Base-by-base conservation (phyloP, 2,113 vertebrate species). In the Jaculus jaculus region DNA sequence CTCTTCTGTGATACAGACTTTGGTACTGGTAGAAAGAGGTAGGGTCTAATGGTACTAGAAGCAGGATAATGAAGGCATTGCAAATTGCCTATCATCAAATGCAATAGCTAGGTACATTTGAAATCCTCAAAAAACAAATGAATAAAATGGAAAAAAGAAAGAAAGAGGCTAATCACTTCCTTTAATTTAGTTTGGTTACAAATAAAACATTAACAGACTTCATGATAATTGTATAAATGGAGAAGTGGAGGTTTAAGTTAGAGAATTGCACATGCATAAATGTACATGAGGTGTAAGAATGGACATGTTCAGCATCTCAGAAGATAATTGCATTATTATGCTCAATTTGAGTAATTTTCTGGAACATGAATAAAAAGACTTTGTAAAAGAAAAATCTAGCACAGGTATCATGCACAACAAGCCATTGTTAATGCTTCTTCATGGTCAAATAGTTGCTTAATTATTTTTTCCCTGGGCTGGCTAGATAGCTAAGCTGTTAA, bases 261-360 rank as follows among this genome's bases (percentile, higher is more conserved):
- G 6, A 84, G 78, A 84, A 65, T 13, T 4, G 23, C 69, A 12
- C 66, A 4, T 78, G 72, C 60, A 3, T n/a, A 84, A 83, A 21
- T 2, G 3, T 28, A 83, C 7, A 73, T 81, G 28, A 87, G 87
- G 54, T 26, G 1, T 47, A 54, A 84, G 18, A 72, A 63, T 51
- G 4, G 10, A 39, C 7, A 74, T 23, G 42, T 16, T 37, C 3
- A 80, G 0, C 86, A 13, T 66, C 7, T 54, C 42, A 4, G 10
- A 91, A 28, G 26, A 71, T 2, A 93, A 0, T 34, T 66, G 5
- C 51, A 7, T 16, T 47, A 69, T 66, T 80, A 66, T 47, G 28
- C 2, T 84, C 73, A 74, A 92, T 47, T 75, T 75, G 78, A 58
- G 5, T 51, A 90, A 37, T 75, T 85, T 75, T 93, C 9, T 93